Evolutionary conservation across 2,888 invertebrate species (phyloP), one percentile per base, ranked within the genome.

Genomic region (Colletes collaris): DNA sequence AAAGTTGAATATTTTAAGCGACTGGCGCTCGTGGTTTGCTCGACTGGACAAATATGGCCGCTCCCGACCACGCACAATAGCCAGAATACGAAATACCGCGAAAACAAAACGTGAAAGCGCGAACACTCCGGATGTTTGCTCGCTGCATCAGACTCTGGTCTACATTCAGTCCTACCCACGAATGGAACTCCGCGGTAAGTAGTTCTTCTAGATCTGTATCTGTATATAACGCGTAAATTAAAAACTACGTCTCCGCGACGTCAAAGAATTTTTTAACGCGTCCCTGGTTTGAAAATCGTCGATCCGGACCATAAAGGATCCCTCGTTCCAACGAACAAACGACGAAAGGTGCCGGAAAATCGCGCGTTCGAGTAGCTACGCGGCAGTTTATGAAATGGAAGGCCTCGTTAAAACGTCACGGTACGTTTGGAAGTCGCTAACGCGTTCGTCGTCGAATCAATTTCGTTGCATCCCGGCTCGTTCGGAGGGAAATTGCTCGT

Each of bases 331-430:
- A 2, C 1, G 27, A 27, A 27, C 27, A 27, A 27, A 27, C 27
- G 27, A 27, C 27, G 27, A 27, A 27, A 27, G 2, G 27, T 27
- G 27, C 27, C 27, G 27, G 13, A 62, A 62, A 46, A 27, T 46
- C 13, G 27, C 46, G 46, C 46, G 27, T 49, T 46, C 49, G 46
- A 60, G 46, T 19, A 19, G 46, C 10, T 49, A 11, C 40, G 10
- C 13, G 11, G 11, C 40, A 27, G 8, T 16, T 40, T 35, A 8
- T 11, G 6, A 44, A 52, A 27, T 19, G 0, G n/a, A 44, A 52
- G 8, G 7, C 19, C 64, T 76, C 37, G 53, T 78, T 76, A 76
- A 62, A 69, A n/a, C 49, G 59, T 71, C 66, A 66, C 66, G 66
- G 71, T 63, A 71, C 71, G 50, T 50, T 76, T 60, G 49, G n/a